Conservation (phyloP, 2,113 vertebrate genomes). For the Pan troglodytes region NHGRI_mPanTro3-v2.1_pri NC_086016.1:42555001-42555500, state of each 20-base stretch:
- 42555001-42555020: background rate
- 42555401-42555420: background rate
- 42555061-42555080: background rate
- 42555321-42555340: background rate
- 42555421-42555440: background rate
- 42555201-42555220: background rate
- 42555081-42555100: background rate
- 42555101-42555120: background rate
- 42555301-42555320: background rate
- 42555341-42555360: background rate
- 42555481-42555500: conserved; percentile 7
- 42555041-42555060: background rate
- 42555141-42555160: background rate
- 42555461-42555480: background rate
- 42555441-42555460: background rate
- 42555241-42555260: background rate
- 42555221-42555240: background rate
- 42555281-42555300: background rate
- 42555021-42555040: background rate
- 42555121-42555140: background rate
- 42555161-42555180: background rate
- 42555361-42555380: background rate
- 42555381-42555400: background rate
- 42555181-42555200: background rate
- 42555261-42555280: background rate